phyloP scores from a whole-genome alignment of 1,140 invertebrate genomes.

The Trichonephila clavipes region DNA sequence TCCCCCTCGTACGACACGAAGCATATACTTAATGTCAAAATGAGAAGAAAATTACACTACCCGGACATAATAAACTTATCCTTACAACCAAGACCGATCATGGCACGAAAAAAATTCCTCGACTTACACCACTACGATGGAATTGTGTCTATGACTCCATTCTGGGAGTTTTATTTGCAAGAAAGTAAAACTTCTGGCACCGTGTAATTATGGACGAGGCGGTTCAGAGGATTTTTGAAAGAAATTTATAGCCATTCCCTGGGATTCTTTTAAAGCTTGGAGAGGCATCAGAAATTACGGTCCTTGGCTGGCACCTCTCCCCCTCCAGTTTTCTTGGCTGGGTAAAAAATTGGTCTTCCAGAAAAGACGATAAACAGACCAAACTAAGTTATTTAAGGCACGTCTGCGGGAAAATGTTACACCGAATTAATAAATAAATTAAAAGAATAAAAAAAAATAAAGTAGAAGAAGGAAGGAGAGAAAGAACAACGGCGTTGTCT shows the following conservation, averaged over 20 bases:
- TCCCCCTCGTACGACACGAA: neutral
- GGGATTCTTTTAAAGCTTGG: conserved; percentile 29
- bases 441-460: conserved; percentile 29
- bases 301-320: neutral
- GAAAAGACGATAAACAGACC: conserved; percentile 53
- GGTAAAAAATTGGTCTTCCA: conserved; percentile 61
- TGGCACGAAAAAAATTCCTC: neutral
- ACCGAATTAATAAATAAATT: conserved; percentile 72
- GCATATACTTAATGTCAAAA: conserved; percentile 3
- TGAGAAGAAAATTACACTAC: neutral
- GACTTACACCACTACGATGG: conserved; percentile 10
- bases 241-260: conserved; percentile 57
- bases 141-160: neutral
- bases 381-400: conserved; percentile 72
- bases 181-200: conserved; percentile 52
- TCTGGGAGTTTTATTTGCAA: conserved; percentile 22
- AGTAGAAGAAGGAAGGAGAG: neutral
- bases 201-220: conserved; percentile 54
- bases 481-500: conserved; percentile 12
- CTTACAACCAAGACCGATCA: neutral
- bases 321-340: neutral
- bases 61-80: conserved; percentile 31
- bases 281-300: conserved; percentile 62
- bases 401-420: conserved; percentile 62
- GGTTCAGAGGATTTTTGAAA: conserved; percentile 48